Conservation (phyloP, 2,797 vertebrate genomes). For the Anguilla obscura region DNA sequence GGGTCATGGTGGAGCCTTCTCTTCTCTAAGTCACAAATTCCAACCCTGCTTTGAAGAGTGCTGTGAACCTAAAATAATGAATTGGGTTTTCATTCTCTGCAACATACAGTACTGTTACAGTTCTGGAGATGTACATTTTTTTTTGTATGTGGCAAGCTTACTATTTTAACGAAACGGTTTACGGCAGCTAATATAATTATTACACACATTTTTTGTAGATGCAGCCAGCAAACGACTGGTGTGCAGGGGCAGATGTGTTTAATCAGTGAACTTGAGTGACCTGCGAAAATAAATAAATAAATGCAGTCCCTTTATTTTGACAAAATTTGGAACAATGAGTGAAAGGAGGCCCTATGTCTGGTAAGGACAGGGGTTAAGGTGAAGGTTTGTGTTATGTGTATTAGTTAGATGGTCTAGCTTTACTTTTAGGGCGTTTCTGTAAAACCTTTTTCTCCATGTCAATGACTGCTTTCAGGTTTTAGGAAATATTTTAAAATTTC, state of each 20-base stretch:
- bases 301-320: too few relatives aligned
- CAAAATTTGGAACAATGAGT: too few relatives aligned
- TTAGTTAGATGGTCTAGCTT: neutral
- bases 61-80: slow-evolving; percentile 51
- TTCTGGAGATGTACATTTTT: neutral
- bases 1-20: slow-evolving; percentile 56
- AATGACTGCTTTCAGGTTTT: neutral
- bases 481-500: neutral
- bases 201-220: too few relatives aligned
- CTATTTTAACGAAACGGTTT: too few relatives aligned
- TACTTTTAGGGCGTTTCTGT: neutral
- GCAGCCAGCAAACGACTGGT: too few relatives aligned
- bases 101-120: neutral
- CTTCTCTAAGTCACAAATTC: slow-evolving; percentile 61
- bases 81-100: slow-evolving; percentile 17
- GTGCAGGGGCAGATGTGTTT: too few relatives aligned
- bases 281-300: too few relatives aligned
- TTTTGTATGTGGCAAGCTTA: neutral
- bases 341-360: too few relatives aligned
- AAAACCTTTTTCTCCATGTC: neutral
- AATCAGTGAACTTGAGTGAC: too few relatives aligned
- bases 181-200: too few relatives aligned
- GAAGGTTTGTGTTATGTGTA: neutral
- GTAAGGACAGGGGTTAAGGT: neutral
- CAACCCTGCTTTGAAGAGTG: slow-evolving; percentile 61